phyloP scores from a whole-genome alignment of 2,888 invertebrate species.

The Candidula unifasciata region DNA sequence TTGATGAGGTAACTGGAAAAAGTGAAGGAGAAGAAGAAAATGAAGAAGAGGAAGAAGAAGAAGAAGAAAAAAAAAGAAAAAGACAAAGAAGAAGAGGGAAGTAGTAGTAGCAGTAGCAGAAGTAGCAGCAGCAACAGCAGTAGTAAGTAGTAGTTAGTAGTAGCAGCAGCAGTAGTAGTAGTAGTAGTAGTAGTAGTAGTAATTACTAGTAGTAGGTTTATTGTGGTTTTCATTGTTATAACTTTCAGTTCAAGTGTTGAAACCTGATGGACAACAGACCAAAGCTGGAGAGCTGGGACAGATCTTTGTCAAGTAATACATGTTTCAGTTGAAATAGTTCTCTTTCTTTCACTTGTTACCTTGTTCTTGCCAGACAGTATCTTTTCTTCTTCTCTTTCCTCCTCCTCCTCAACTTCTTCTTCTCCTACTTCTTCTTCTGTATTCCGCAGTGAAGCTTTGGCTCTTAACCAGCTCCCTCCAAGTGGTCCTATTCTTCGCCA shows the following conservation, averaged over 20 bases:
- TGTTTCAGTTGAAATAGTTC: too few relatives aligned
- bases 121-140: too few relatives aligned
- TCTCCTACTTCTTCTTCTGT: too few relatives aligned
- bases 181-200: too few relatives aligned
- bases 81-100: slow-evolving; percentile 18
- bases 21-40: slow-evolving; percentile 27
- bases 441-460: too few relatives aligned
- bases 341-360: too few relatives aligned
- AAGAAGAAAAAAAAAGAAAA: slow-evolving; percentile 16
- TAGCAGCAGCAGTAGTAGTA: neutral
- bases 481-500: too few relatives aligned
- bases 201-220: neutral
- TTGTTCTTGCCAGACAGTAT: too few relatives aligned
- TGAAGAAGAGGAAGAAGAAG: slow-evolving; percentile 17
- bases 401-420: too few relatives aligned
- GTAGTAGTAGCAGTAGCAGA: neutral
- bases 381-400: too few relatives aligned
- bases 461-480: too few relatives aligned
- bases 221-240: neutral
- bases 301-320: slow-evolving; percentile 81
- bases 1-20: neutral
- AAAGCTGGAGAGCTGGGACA: slow-evolving; percentile 87
- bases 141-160: neutral
- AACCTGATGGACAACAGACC: slow-evolving; percentile 84
- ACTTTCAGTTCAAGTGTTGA: slow-evolving; percentile 83